phyloP scores from a whole-genome alignment of 1,140 invertebrate genomes.

The Trypoxylus dichotomus region DNA sequence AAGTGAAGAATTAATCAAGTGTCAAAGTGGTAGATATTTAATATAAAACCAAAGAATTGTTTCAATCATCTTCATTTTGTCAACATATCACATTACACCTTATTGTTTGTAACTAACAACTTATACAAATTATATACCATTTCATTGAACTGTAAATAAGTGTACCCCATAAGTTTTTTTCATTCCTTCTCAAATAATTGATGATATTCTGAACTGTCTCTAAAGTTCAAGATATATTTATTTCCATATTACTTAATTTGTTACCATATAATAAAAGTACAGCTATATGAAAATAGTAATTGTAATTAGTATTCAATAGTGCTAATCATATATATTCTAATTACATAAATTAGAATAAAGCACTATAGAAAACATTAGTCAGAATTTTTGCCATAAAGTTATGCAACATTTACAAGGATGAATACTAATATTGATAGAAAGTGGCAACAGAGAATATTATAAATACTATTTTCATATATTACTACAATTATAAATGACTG shows the following conservation, averaged over 20 bases:
- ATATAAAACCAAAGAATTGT: slow-evolving; percentile 5
- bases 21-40: neutral
- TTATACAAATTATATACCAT: neutral
- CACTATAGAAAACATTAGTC: too few species aligned
- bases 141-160: slow-evolving; percentile 6
- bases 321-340: too few species aligned
- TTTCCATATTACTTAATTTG: neutral
- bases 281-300: neutral
- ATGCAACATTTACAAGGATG: too few species aligned
- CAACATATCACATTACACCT: neutral
- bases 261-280: too few species aligned
- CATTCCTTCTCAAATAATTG: neutral
- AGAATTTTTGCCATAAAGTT: too few species aligned
- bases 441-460: neutral
- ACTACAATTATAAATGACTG: neutral
- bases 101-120: neutral
- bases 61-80: slow-evolving; percentile 14
- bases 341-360: too few species aligned
- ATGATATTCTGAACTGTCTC: neutral
- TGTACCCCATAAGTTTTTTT: neutral
- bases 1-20: slow-evolving; percentile 1
- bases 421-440: too few species aligned
- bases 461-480: neutral
- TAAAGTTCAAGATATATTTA: neutral
- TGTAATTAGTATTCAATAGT: neutral